phyloP scores from a whole-genome alignment of 2,888 invertebrate species.

The Carabus problematicus region DNA sequence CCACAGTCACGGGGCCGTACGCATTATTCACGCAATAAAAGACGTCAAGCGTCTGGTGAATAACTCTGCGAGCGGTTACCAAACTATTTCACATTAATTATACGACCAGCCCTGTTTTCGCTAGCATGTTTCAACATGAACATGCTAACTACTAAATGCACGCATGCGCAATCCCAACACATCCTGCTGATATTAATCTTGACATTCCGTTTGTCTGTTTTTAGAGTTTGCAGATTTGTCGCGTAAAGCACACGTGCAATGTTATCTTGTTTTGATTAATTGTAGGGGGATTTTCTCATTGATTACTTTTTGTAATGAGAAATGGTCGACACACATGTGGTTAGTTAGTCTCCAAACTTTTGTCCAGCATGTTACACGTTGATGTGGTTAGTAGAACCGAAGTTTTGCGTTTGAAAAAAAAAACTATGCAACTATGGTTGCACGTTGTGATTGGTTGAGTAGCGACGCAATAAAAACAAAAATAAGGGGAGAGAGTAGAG shows the following conservation, averaged over 20 bases:
- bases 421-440: too few species aligned
- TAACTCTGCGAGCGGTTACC: constrained; percentile 11
- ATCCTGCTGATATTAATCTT: constrained; percentile 33
- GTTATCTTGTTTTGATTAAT: not conserved
- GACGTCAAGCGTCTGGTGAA: too few species aligned
- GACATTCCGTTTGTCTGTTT: constrained; percentile 16
- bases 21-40: too few species aligned
- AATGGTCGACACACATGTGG: not conserved
- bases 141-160: too few species aligned
- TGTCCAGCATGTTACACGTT: too few species aligned
- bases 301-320: constrained; percentile 1
- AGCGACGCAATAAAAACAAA: too few species aligned
- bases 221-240: not conserved
- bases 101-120: not conserved
- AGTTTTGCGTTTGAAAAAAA: too few species aligned
- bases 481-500: too few species aligned
- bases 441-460: too few species aligned
- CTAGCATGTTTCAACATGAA: too few species aligned
- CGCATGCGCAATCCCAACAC: not conserved
- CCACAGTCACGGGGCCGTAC: too few species aligned
- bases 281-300: not conserved
- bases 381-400: too few species aligned
- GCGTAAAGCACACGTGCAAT: not conserved
- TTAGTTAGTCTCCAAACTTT: not conserved
- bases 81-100: constrained; percentile 35